These are phyloP conservation scores for Acanthosepion pharaonis DNA, from an alignment of 2,888 invertebrate species.

Conservation along the genomic window DNA sequence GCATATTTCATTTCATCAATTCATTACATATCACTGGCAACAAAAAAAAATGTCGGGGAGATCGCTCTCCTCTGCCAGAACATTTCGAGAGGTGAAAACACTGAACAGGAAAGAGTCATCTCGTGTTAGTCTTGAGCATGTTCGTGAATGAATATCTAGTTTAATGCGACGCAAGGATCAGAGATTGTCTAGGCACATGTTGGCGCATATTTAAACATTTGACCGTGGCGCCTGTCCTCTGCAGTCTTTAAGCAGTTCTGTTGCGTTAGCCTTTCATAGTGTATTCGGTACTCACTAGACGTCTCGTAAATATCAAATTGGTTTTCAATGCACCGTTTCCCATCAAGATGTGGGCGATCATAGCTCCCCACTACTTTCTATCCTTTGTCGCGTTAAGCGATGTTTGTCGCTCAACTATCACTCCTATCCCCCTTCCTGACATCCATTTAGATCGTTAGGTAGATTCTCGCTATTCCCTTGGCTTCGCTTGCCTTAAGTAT, in stretches of 20 bases:
- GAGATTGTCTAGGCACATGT: not conserved
- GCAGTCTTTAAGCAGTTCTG: not conserved
- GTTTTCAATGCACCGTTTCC: too few species aligned
- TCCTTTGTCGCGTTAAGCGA: too few species aligned
- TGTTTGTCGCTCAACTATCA: too few species aligned
- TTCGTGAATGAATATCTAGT: not conserved
- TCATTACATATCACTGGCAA: not conserved
- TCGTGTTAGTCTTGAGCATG: slow-evolving; percentile 14
- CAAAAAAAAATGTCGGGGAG: not conserved
- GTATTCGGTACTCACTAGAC: not conserved
- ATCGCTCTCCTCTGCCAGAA: not conserved
- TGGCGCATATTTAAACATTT: not conserved
- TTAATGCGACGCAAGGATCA: not conserved
- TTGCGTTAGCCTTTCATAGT: not conserved
- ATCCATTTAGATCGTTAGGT: too few species aligned
- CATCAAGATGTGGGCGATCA: too few species aligned
- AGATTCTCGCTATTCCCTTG: too few species aligned
- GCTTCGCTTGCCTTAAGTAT: too few species aligned
- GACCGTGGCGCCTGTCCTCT: not conserved
- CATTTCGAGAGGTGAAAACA: not conserved
- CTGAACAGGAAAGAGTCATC: not conserved
- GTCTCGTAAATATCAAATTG: too few species aligned
- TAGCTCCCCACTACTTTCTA: too few species aligned
- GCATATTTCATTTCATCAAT: not conserved
- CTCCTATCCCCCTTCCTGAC: too few species aligned